Conservation (phyloP, 2,888 invertebrate genomes). For the Campoplex nolae region DNA sequence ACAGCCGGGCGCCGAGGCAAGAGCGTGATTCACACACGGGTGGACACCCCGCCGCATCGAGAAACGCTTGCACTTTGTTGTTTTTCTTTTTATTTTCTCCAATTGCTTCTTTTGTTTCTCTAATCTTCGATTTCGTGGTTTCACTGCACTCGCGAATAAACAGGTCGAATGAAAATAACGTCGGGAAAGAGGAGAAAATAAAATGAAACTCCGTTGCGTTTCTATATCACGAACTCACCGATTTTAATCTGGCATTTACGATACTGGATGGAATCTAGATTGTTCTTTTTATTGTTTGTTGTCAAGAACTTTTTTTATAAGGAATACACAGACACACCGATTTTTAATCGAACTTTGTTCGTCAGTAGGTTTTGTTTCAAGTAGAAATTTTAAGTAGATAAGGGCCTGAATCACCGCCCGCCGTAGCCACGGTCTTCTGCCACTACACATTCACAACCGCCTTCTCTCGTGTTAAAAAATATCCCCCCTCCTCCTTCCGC, state of each 20-base stretch:
- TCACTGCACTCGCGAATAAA: constrained; percentile 1
- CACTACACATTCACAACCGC: constrained; percentile 76
- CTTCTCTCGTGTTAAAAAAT: constrained; percentile 57
- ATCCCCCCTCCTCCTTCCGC: background rate
- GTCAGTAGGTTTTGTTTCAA: background rate
- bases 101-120: background rate
- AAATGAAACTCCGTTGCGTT: constrained; percentile 43
- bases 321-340: background rate
- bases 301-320: background rate
- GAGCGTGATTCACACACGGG: constrained; percentile 81
- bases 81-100: background rate
- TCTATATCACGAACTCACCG: constrained; percentile 41
- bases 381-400: constrained; percentile 65
- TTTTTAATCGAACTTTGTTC: background rate
- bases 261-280: constrained; percentile 58
- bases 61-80: constrained; percentile 13
- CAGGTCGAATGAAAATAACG: constrained; percentile 4
- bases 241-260: constrained; percentile 36
- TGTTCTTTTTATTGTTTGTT: background rate
- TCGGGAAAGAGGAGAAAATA: constrained; percentile 1
- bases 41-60: constrained; percentile 73
- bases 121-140: background rate
- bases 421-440: constrained; percentile 75
- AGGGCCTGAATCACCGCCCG: constrained; percentile 78
- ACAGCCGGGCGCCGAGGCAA: constrained; percentile 75